Evolutionary conservation across 2,113 vertebrate species (phyloP).

Genomic region (Elaphurus davidianus): DNA sequence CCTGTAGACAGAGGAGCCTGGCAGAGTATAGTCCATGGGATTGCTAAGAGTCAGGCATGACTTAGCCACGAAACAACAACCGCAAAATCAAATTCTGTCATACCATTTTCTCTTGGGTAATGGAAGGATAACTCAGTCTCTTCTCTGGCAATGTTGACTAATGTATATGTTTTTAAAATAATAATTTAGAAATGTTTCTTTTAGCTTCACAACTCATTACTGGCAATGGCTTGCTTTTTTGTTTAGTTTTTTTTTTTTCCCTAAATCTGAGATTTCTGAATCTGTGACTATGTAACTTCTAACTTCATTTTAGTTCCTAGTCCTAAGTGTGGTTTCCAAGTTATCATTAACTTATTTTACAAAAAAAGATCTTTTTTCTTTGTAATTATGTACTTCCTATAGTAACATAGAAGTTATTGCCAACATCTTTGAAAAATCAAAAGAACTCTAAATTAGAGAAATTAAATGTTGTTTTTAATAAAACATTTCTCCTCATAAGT

Average conservation of each 20-base stretch:
- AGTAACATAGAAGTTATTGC: background rate
- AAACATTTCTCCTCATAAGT: background rate
- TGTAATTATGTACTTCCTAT: background rate
- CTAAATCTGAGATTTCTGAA: background rate
- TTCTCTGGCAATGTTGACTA: background rate
- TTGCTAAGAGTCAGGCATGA: background rate
- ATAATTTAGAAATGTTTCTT: background rate
- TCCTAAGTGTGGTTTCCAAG: background rate
- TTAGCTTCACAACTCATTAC: background rate
- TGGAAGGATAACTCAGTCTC: background rate
- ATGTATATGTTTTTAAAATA: background rate
- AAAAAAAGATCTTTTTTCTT: background rate
- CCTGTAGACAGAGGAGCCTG: background rate
- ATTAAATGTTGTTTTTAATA: background rate
- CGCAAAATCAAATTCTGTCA: background rate
- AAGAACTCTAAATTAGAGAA: background rate
- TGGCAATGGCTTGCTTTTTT: background rate
- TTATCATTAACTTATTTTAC: background rate
- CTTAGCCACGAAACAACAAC: background rate
- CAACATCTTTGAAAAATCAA: background rate
- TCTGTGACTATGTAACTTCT: background rate
- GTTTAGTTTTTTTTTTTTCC: background rate
- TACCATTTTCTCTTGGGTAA: background rate
- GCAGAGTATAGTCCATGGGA: background rate
- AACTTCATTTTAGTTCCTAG: background rate